A percentile compares a stretch with the other conserved stretches of the same genome.
Evolutionary conservation across 2,113 vertebrate genomes (phyloP).

Genomic region (Megaceryle maxima): DNA sequence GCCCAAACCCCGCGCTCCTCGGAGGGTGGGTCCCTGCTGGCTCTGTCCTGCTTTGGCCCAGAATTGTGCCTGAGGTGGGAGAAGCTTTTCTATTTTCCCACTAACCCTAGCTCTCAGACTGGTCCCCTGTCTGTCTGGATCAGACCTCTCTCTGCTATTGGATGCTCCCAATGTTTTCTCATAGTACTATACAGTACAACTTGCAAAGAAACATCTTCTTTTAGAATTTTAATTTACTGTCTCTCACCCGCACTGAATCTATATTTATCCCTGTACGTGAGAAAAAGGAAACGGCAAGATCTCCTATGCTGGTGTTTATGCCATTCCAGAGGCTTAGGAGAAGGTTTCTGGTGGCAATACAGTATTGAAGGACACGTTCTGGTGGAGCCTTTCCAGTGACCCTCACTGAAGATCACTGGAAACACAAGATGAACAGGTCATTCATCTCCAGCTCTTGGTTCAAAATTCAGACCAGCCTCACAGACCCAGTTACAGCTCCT

Average conservation of each 20-base stretch:
- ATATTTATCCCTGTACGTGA: conserved; percentile 15
- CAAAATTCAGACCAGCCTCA: fast-evolving
- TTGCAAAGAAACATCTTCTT: neutral
- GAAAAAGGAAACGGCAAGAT: neutral
- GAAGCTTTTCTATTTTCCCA: neutral
- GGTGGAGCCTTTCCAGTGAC: neutral
- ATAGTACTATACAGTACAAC: neutral
- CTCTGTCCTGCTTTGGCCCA: neutral
- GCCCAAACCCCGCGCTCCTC: neutral
- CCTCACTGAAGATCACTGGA: fast-evolving
- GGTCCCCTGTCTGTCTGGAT: neutral
- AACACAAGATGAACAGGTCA: neutral
- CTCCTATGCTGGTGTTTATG: neutral
- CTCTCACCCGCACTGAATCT: conserved; percentile 28
- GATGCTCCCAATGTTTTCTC: neutral
- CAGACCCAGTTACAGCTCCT: neutral
- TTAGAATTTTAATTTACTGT: conserved; percentile 7
- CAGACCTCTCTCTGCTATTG: fast-evolving
- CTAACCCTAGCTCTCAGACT: fast-evolving
- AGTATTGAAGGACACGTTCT: fast-evolving
- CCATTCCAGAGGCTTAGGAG: fast-evolving
- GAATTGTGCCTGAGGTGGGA: fast-evolving
- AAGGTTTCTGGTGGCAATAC: neutral
- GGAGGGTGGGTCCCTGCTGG: fast-evolving
- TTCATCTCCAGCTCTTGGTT: fast-evolving